Evolutionary conservation across 1,140 invertebrate genomes (phyloP), one percentile per base, ranked within the genome.

Genomic region (Helicoverpa zea): DNA sequence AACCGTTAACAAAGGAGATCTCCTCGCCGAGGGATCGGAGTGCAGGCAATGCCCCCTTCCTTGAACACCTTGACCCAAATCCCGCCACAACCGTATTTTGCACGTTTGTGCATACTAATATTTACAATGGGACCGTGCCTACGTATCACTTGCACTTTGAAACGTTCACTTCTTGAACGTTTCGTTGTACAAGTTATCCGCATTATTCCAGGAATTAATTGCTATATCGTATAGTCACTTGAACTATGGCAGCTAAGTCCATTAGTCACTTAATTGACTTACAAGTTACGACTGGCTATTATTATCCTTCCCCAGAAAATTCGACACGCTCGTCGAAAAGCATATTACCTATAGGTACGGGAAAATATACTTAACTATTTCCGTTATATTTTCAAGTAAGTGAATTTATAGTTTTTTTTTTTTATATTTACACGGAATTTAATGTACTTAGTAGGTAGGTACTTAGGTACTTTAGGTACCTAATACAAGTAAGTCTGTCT

Each of bases 61-160:
- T 23, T 23, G 58, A 61, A 13, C 23, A 61, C 58, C 58, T 61
- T 61, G 58, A 61, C 58, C 58, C 58, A 61, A 61, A 61, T 61
- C 23, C 23, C 2, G 29, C 11, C 18, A 61, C 58, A 14, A 29
- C 12, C 58, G 56, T 58, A 23, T 23, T 10, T 61, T 61, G 58
- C 23, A 61, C 23, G 58, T 29, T 61, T 61, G 23, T 61, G 58
- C 23, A 61, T 61, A 12, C 58, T 23, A 61, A 61, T 30, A 61
- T 61, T 61, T 30, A 61, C 58, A 61, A 29, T 4, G 58, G 23
- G 2, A 43, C 58, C 14, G 58, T 59, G 23, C 23, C 23, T 23
- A 59, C 13, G 23, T 29, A 11, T 29, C 13, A 14, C 11, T 30
- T 61, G 23, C 58, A 61, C 23, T 30, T 30, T 30, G 23, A 23